Conservation (phyloP, 2,113 vertebrate genomes). For the Acrocephalus kingi region DNA sequence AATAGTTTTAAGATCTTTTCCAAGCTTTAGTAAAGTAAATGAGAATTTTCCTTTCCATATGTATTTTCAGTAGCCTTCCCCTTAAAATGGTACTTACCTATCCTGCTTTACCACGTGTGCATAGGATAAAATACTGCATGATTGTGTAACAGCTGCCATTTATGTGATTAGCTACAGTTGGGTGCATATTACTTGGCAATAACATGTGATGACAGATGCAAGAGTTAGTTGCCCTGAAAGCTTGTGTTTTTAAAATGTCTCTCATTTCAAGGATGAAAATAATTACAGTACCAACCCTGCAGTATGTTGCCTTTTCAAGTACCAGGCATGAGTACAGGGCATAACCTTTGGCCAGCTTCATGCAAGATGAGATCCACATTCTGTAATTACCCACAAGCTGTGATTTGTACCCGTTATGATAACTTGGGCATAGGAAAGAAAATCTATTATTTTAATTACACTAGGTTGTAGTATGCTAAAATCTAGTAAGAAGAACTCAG, state of each 20-base stretch:
- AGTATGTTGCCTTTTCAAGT: not conserved
- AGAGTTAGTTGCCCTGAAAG: not conserved
- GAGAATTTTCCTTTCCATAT: not conserved
- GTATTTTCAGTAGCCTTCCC: not conserved
- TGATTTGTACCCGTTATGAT: not conserved
- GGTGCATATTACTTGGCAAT: not conserved
- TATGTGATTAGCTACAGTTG: not conserved
- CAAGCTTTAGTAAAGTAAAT: not conserved
- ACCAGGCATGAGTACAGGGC: not conserved
- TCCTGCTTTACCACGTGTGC: not conserved
- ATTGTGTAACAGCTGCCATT: not conserved
- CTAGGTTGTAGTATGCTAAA: not conserved
- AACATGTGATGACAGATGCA: conserved; percentile 13
- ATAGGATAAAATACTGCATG: not conserved
- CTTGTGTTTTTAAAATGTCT: not conserved
- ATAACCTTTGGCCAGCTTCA: not conserved
- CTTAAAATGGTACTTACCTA: not conserved
- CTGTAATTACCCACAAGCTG: not conserved
- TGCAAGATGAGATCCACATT: not conserved
- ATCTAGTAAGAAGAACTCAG: not conserved
- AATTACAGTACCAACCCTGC: not conserved
- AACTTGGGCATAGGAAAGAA: not conserved
- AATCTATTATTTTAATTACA: not conserved
- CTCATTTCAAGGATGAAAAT: not conserved
- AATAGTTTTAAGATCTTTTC: not conserved